Conservation (phyloP, 2,888 invertebrate species). For the Trissoscelio sp. region DNA sequence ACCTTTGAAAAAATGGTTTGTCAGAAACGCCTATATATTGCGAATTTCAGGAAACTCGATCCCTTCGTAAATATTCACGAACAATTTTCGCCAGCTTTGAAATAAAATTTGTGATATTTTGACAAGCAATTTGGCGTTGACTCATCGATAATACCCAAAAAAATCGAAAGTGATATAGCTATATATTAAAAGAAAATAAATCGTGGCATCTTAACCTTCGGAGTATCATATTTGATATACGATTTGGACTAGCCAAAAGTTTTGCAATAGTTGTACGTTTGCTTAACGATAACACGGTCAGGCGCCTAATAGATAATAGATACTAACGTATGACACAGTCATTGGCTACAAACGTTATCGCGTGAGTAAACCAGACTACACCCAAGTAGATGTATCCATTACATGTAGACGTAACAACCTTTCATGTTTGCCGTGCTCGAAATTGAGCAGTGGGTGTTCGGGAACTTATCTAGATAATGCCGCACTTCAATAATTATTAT, state of each 20-base stretch:
- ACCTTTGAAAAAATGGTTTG: too few relatives aligned
- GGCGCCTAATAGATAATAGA: slow-evolving; percentile 51
- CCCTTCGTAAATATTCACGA: too few relatives aligned
- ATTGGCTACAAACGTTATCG: slow-evolving; percentile 73
- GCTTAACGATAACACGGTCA: slow-evolving; percentile 36
- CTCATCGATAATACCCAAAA: too few relatives aligned
- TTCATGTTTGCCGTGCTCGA: slow-evolving; percentile 67
- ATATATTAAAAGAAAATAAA: too few relatives aligned
- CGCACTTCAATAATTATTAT: slow-evolving; percentile 58
- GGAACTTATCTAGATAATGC: slow-evolving; percentile 63
- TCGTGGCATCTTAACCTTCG: slow-evolving; percentile 24
- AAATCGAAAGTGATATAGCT: too few relatives aligned
- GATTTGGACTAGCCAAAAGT: slow-evolving; percentile 43
- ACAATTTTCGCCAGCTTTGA: too few relatives aligned
- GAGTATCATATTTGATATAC: slow-evolving; percentile 11
- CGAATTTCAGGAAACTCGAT: too few relatives aligned
- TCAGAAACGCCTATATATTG: too few relatives aligned
- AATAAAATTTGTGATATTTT: too few relatives aligned
- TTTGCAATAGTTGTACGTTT: slow-evolving; percentile 34
- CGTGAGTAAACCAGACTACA: slow-evolving; percentile 74
- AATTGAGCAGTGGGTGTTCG: slow-evolving; percentile 66
- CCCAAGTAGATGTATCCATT: slow-evolving; percentile 77
- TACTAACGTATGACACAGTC: slow-evolving; percentile 52
- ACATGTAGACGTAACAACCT: slow-evolving; percentile 68
- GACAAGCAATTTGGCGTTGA: too few relatives aligned